phyloP scores from a whole-genome alignment of 1,140 invertebrate genomes.

The Procambarus virginalis region DNA sequence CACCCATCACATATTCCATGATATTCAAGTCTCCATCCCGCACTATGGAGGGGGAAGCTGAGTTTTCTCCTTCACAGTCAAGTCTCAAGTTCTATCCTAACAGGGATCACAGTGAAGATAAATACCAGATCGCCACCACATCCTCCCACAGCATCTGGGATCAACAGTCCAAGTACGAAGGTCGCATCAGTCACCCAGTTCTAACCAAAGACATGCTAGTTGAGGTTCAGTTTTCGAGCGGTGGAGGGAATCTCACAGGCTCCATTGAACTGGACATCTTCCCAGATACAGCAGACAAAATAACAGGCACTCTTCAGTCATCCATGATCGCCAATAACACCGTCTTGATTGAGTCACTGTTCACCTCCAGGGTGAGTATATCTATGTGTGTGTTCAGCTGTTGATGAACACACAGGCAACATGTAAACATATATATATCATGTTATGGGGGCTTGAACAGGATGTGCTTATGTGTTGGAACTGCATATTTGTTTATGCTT shows the following conservation, averaged over 20 bases:
- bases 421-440: no score
- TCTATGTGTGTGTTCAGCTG: background rate
- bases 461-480: no score
- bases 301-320: background rate
- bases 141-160: background rate
- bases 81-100: constrained; percentile 5
- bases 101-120: background rate
- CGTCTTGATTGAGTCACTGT: background rate
- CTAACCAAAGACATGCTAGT: constrained; percentile 1
- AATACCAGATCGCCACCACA: background rate
- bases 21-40: background rate
- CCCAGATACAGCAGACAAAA: constrained; percentile 16
- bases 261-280: constrained; percentile 5
- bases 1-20: background rate
- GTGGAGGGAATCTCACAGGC: background rate
- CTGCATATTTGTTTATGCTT: no score
- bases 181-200: constrained; percentile 8
- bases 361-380: background rate
- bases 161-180: constrained; percentile 5
- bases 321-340: background rate
- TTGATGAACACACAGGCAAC: no score
- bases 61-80: background rate
- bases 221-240: background rate
- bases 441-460: no score
- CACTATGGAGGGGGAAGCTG: background rate